Base-by-base conservation (phyloP, 2,888 invertebrate species). In the Brachycybe producta region DNA sequence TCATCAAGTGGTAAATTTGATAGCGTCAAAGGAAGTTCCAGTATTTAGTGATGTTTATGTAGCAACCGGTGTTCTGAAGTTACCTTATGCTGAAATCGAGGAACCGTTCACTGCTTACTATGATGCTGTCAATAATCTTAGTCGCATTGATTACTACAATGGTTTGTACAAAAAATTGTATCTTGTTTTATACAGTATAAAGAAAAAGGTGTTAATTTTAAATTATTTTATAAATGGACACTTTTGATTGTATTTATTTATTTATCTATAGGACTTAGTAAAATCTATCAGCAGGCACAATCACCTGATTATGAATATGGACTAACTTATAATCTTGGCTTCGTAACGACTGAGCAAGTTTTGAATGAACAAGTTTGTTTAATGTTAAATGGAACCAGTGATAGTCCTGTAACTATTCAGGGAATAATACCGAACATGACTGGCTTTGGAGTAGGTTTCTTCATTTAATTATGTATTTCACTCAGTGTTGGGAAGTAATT, bases 401-500 rank as follows among this genome's bases (percentile, higher is more conserved):
- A 78, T 0, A 64, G 67, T 40, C 67, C 68, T 30, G 75, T 90
- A 39, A 61, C 66, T 0, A 73, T 82, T 0, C 92, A 94, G 68
- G 72, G 78, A 1, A 80, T 90, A 51, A 64, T 95, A 52, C 94
- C 94, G 0, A 80, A 86, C 62, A 73, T 85, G 51, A 76, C 75
- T 0, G 78, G 77, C 55, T 94, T 90, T 66, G 72, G 76, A 64
- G 76, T 76, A 61, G 57, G 52, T 46, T 27, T 30, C 7, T 5
- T n/a, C n/a, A n/a, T n/a, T n/a, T n/a, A n/a, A n/a, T n/a, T n/a
- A n/a, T n/a, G n/a, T n/a, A n/a, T n/a, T n/a, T n/a, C n/a, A n/a
- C n/a, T n/a, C n/a, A n/a, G n/a, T n/a, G n/a, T n/a, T n/a, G n/a
- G n/a, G n/a, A n/a, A n/a, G n/a, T n/a, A n/a, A n/a, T n/a, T n/a